Evolutionary conservation across 23 tunicate species (phyloP).

Genomic region (Diplosoma virens): DNA sequence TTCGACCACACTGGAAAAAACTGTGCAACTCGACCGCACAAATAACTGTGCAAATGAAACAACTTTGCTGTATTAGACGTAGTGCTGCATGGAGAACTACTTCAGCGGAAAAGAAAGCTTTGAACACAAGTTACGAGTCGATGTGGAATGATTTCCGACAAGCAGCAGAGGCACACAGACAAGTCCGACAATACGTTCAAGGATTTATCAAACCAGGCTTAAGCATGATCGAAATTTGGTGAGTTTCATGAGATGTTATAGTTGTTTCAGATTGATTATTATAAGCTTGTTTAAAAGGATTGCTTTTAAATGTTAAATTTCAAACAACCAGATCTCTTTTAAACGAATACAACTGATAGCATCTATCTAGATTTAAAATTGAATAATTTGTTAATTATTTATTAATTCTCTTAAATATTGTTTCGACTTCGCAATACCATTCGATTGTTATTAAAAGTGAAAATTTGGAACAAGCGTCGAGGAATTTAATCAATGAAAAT

Average conservation of each 20-base stretch:
- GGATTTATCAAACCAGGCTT: conserved; percentile 91
- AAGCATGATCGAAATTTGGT: conserved; percentile 99
- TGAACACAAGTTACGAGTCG: conserved; percentile 75
- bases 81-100: conserved; percentile 85
- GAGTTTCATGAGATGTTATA: conserved; percentile 5
- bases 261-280: neutral
- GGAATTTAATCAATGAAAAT: conserved; percentile 78
- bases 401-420: too few relatives aligned
- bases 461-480: conserved; percentile 71
- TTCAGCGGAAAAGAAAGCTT: conserved; percentile 78
- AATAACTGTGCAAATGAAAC: neutral
- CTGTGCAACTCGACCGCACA: too few relatives aligned
- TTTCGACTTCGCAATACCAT: too few relatives aligned
- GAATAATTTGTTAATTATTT: too few relatives aligned
- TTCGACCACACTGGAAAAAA: too few relatives aligned
- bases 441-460: too few relatives aligned
- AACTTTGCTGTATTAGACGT: conserved; percentile 35
- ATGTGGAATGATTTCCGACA: conserved; percentile 97
- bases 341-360: too few relatives aligned
- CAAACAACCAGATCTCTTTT: too few relatives aligned
- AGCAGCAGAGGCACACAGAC: conserved; percentile 98
- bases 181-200: conserved; percentile 86
- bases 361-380: too few relatives aligned
- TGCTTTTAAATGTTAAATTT: too few relatives aligned
- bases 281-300: neutral